phyloP scores from a whole-genome alignment of 2,797 vertebrate genomes.

The Lithobates pipiens region DNA sequence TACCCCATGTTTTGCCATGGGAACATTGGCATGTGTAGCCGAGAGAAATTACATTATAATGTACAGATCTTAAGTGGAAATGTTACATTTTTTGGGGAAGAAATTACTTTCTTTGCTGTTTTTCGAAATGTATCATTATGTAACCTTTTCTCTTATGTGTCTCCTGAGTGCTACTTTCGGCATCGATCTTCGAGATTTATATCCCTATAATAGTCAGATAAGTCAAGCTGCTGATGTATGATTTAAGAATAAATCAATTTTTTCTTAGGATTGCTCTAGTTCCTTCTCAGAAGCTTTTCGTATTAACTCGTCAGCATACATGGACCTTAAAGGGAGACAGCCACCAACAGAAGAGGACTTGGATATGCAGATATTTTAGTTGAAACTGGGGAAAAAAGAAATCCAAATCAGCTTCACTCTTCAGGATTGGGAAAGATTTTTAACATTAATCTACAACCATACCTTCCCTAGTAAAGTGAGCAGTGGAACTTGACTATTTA shows the following conservation, averaged over 20 bases:
- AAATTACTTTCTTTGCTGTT: background rate
- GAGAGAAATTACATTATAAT: too few species aligned
- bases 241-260: background rate
- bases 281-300: background rate
- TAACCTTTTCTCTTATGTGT: background rate
- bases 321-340: background rate
- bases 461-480: too few species aligned
- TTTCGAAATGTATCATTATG: background rate
- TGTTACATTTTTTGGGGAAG: background rate
- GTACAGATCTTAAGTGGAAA: background rate
- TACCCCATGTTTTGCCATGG: too few species aligned
- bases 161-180: background rate
- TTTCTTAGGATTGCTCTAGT: background rate
- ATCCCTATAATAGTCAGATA: background rate
- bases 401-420: too few species aligned
- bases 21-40: background rate
- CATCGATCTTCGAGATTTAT: background rate
- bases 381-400: too few species aligned
- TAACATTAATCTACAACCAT: too few species aligned
- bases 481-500: too few species aligned
- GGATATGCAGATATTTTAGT: background rate
- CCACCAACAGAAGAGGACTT: background rate
- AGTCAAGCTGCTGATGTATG: background rate
- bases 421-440: too few species aligned
- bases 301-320: background rate